These are phyloP conservation scores for Esperia sulphurella DNA, from an alignment of 2,888 invertebrate species.

Conservation along the genomic window DNA sequence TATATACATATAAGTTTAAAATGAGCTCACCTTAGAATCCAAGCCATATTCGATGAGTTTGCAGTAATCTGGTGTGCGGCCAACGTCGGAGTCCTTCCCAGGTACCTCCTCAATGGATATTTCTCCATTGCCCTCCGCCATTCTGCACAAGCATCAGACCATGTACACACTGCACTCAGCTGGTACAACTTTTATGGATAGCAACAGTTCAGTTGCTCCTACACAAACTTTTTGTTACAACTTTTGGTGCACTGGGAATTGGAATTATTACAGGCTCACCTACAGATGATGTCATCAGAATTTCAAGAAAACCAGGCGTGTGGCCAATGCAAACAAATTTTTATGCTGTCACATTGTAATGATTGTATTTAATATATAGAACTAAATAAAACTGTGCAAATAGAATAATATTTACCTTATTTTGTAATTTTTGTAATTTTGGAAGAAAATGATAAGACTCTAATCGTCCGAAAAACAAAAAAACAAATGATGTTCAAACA, in stretches of 20 bases:
- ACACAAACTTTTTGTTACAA: constrained; percentile 27
- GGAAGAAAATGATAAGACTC: constrained; percentile 75
- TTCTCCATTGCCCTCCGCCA: constrained; percentile 93
- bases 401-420: constrained; percentile 70
- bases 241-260: constrained; percentile 31
- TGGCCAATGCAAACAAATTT: constrained; percentile 41
- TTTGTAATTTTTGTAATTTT: constrained; percentile 79
- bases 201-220: constrained; percentile 25
- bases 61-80: constrained; percentile 93
- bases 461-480: constrained; percentile 79
- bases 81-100: constrained; percentile 83
- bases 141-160: constrained; percentile 79
- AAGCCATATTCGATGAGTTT: constrained; percentile 97
- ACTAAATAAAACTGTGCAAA: constrained; percentile 14
- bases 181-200: constrained; percentile 8
- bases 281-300: constrained; percentile 67
- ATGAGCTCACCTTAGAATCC: constrained; percentile 87
- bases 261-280: constrained; percentile 43
- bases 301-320: constrained; percentile 68
- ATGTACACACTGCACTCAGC: constrained; percentile 61
- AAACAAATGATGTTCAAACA: constrained; percentile 79
- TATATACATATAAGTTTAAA: neutral
- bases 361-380: constrained; percentile 16
- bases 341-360: constrained; percentile 21
- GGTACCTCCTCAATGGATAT: constrained; percentile 86